phyloP scores from a whole-genome alignment of 2,113 vertebrate genomes.

The Mormoops blainvillei region DNA sequence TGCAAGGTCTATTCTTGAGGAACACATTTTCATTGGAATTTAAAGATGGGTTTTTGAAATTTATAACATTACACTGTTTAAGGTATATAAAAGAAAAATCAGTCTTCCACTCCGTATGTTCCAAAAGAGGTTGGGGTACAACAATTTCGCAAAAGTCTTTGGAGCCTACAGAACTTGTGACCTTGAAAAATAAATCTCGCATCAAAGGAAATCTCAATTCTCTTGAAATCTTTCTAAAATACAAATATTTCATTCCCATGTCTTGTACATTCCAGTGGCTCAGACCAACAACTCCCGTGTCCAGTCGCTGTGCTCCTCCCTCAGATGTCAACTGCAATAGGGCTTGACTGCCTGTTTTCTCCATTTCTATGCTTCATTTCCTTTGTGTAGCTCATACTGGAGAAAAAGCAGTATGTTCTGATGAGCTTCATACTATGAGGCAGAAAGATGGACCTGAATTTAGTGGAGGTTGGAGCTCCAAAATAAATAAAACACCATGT shows the following conservation, averaged over 20 bases:
- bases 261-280: conserved; percentile 71
- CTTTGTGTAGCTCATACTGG: conserved; percentile 69
- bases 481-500: conserved; percentile 83
- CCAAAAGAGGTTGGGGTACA: conserved; percentile 65
- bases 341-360: conserved; percentile 58
- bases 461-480: conserved; percentile 67
- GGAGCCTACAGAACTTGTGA: conserved; percentile 57
- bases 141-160: conserved; percentile 65
- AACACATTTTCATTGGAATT: conserved; percentile 47
- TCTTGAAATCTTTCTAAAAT: conserved; percentile 74
- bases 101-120: conserved; percentile 64
- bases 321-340: conserved; percentile 46
- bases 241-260: conserved; percentile 71
- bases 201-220: conserved; percentile 67
- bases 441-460: conserved; percentile 79
- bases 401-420: conserved; percentile 78
- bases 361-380: conserved; percentile 77
- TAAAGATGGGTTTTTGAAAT: conserved; percentile 67
- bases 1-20: conserved; percentile 44
- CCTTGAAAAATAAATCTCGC: conserved; percentile 75
- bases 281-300: conserved; percentile 61
- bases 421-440: conserved; percentile 70
- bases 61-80: conserved; percentile 63
- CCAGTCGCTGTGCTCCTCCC: conserved; percentile 65
- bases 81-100: not conserved